Conservation (phyloP, 2,113 vertebrate genomes). For the Bos javanicus region DNA sequence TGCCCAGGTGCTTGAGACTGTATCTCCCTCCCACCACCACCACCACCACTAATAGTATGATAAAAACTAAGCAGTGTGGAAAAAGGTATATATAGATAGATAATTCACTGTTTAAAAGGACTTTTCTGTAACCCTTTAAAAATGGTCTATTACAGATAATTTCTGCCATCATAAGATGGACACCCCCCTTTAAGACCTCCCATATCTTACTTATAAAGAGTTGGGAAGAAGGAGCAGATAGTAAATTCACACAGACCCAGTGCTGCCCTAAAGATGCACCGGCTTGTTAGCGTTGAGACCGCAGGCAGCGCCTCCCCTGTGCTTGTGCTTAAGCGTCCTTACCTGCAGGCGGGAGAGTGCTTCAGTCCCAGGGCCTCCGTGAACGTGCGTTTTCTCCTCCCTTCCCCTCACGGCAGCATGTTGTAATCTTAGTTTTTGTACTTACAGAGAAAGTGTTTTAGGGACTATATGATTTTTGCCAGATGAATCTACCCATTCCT, state of each 20-base stretch:
- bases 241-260: not conserved
- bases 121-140: not conserved
- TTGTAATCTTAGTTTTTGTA: not conserved
- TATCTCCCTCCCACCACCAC: not conserved
- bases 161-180: not conserved
- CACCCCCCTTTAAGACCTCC: not conserved
- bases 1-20: fast-evolving
- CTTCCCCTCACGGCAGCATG: not conserved
- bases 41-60: not conserved
- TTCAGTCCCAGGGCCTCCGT: fast-evolving
- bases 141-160: not conserved
- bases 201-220: not conserved
- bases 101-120: not conserved
- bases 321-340: not conserved
- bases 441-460: not conserved
- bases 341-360: fast-evolving
- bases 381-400: fast-evolving
- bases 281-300: not conserved
- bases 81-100: not conserved
- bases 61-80: not conserved
- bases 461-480: conserved; percentile 39
- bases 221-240: not conserved
- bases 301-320: fast-evolving
- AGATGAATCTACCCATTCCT: conserved; percentile 63
- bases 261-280: not conserved